Percentiles rank a stretch among this genome's conserved stretches.
Conservation (phyloP, 2,888 invertebrate species). For the Pristionchus arcanus region DNA sequence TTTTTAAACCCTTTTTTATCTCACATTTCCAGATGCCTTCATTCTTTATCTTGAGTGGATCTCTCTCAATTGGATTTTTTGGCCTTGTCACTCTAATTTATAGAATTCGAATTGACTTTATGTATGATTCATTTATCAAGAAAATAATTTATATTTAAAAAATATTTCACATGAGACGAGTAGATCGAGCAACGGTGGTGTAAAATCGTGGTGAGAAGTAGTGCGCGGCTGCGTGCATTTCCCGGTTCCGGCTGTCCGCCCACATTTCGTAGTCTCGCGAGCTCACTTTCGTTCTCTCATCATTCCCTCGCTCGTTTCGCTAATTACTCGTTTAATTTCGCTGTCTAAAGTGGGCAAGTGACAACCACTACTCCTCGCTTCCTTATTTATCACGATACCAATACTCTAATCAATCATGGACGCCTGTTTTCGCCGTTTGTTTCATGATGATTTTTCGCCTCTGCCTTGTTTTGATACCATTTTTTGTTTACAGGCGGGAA, state of each 20-base stretch:
- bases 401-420: not conserved
- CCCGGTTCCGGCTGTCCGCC: not conserved
- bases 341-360: not conserved
- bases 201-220: not conserved
- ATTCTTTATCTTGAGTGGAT: too few relatives aligned
- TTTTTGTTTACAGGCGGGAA: not conserved
- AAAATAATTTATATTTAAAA: not conserved
- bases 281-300: constrained; percentile 19
- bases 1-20: too few relatives aligned
- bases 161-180: not conserved
- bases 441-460: not conserved
- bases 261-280: constrained; percentile 12
- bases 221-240: not conserved
- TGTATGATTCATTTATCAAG: too few relatives aligned
- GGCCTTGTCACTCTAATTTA: too few relatives aligned
- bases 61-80: too few relatives aligned
- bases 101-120: too few relatives aligned
- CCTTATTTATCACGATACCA: not conserved
- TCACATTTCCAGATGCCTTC: too few relatives aligned
- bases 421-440: not conserved
- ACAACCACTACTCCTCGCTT: not conserved
- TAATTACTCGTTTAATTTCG: constrained; percentile 24
- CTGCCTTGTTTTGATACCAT: not conserved
- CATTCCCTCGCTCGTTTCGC: constrained; percentile 28
- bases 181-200: not conserved